Evolutionary conservation across 2,888 invertebrate genomes (phyloP).

Genomic region (Megastigmus dorsalis): DNA sequence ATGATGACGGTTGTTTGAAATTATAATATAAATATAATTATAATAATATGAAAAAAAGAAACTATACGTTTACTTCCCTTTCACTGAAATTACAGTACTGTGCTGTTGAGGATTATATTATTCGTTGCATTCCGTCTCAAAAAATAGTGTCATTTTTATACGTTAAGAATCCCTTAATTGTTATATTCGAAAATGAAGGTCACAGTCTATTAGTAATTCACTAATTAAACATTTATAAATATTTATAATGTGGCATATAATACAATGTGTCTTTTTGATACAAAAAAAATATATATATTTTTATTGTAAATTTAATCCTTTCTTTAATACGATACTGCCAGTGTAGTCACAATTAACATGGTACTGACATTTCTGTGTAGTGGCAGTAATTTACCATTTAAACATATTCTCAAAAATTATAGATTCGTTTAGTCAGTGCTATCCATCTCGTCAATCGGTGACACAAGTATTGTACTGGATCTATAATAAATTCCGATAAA

Average conservation of each 20-base stretch:
- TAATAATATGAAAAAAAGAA: constrained; percentile 36
- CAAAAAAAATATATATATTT: not conserved
- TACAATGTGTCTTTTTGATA: not conserved
- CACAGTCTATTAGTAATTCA: constrained; percentile 24
- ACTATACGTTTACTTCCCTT: constrained; percentile 44
- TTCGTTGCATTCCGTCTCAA: constrained; percentile 24
- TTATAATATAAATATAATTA: constrained; percentile 54
- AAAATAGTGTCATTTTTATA: constrained; percentile 13
- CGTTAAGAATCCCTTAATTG: constrained; percentile 10
- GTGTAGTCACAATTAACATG: constrained; percentile 20
- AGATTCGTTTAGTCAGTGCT: constrained; percentile 64
- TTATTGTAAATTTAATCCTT: constrained; percentile 5
- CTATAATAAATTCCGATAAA: constrained; percentile 69
- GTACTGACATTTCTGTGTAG: constrained; percentile 66
- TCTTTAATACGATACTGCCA: constrained; percentile 14
- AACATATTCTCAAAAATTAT: constrained; percentile 55
- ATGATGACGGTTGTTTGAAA: constrained; percentile 47
- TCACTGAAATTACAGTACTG: constrained; percentile 65
- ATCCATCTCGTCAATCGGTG: constrained; percentile 67
- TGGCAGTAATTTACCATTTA: constrained; percentile 54
- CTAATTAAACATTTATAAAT: constrained; percentile 1
- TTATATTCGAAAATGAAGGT: constrained; percentile 32
- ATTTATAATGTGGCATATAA: not conserved
- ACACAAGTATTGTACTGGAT: constrained; percentile 71
- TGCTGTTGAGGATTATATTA: constrained; percentile 53